phyloP scores from a whole-genome alignment of 2,888 invertebrate genomes.

The Patella pellucida region DNA sequence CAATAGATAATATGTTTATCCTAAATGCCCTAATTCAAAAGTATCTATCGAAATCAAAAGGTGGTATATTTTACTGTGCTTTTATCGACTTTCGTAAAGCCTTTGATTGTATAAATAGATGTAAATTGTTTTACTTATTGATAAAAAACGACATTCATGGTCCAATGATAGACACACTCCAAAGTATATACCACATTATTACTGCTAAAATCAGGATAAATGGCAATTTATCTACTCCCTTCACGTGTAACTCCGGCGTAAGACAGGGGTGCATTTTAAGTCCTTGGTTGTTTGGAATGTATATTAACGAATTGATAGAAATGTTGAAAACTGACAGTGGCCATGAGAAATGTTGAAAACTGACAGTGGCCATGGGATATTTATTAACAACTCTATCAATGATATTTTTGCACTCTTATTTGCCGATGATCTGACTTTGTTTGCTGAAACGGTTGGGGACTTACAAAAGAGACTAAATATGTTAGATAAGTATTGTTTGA shows the following conservation, averaged over 20 bases:
- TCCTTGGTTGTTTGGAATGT: neutral
- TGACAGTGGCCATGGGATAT: too few relatives aligned
- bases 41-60: neutral
- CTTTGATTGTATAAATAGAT: slow-evolving; percentile 5
- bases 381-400: too few relatives aligned
- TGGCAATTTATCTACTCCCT: neutral
- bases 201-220: neutral
- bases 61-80: slow-evolving; percentile 11
- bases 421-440: too few relatives aligned
- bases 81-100: neutral
- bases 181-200: neutral
- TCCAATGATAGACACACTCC: neutral
- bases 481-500: too few relatives aligned
- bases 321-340: too few relatives aligned
- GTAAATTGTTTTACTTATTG: neutral
- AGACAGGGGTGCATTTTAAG: slow-evolving; percentile 3
- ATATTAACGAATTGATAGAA: neutral
- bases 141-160: neutral
- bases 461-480: too few relatives aligned
- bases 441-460: too few relatives aligned
- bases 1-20: neutral
- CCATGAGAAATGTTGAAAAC: too few relatives aligned
- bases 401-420: too few relatives aligned
- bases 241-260: neutral
- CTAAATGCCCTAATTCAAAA: slow-evolving; percentile 1